phyloP scores from a whole-genome alignment of 2,113 vertebrate species.

The Rana temporaria region DNA sequence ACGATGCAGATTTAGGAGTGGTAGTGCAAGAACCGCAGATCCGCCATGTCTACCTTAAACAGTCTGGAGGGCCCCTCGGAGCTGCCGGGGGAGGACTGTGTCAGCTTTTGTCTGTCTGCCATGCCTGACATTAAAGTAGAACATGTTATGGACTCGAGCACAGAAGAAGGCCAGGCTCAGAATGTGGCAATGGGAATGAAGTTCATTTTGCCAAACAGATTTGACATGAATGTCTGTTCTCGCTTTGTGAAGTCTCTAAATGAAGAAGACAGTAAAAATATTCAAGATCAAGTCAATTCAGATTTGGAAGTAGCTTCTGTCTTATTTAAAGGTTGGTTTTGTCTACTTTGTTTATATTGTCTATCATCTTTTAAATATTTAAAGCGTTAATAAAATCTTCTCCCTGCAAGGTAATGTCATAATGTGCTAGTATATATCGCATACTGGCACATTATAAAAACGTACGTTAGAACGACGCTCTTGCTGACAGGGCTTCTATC shows the following conservation, averaged over 20 bases:
- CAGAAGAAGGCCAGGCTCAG: slow-evolving; percentile 78
- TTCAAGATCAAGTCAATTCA: slow-evolving; percentile 98
- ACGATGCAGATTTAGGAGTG: slow-evolving; percentile 7
- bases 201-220: slow-evolving; percentile 95
- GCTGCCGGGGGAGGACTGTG: slow-evolving; percentile 83
- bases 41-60: slow-evolving; percentile 71
- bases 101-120: slow-evolving; percentile 82
- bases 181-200: slow-evolving; percentile 95
- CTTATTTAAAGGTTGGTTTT: slow-evolving; percentile 92
- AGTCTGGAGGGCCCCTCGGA: slow-evolving; percentile 73
- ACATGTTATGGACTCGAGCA: slow-evolving; percentile 74
- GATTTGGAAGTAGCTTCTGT: slow-evolving; percentile 98
- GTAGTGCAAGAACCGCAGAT: slow-evolving; percentile 40
- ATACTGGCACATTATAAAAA: no score
- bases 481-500: no score
- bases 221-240: slow-evolving; percentile 99
- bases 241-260: slow-evolving; percentile 97
- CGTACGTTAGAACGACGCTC: no score
- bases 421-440: no score
- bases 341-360: background rate
- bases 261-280: slow-evolving; percentile 98
- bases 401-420: no score
- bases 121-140: slow-evolving; percentile 89
- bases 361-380: no score
- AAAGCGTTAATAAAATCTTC: no score